These are phyloP conservation scores for Parazoanthus darwini DNA, from an alignment of 92 coral and sea anemone genomes.

Conservation along the genomic window DNA sequence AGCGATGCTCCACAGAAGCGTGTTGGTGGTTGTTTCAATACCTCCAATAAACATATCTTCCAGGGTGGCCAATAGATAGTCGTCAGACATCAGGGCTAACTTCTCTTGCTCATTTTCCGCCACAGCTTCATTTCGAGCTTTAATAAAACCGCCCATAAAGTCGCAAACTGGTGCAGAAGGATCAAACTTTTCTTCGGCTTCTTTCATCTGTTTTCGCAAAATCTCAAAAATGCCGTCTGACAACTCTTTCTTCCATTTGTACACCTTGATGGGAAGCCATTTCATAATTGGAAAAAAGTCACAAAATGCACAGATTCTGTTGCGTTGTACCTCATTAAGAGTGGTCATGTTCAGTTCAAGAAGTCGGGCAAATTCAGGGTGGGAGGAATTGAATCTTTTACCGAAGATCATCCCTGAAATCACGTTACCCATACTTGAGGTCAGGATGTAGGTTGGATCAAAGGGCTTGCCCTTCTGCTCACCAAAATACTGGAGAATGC, in stretches of 20 bases:
- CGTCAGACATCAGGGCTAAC: no score
- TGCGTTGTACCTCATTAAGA: slow-evolving; percentile 5
- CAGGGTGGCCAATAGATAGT: no score
- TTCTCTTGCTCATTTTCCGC: no score
- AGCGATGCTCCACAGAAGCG: no score
- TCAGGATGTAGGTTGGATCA: not conserved
- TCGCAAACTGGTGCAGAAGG: slow-evolving; percentile 3
- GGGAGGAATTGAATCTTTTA: slow-evolving; percentile 29
- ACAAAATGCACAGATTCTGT: not conserved
- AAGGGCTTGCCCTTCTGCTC: no score
- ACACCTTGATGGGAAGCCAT: slow-evolving; percentile 41
- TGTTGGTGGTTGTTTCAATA: no score
- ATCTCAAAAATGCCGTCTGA: not conserved
- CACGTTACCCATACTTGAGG: slow-evolving; percentile 50
- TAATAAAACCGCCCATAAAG: slow-evolving; percentile 43
- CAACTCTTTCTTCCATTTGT: slow-evolving; percentile 20
- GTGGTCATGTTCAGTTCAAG: not conserved
- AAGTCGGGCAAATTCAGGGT: slow-evolving; percentile 46
- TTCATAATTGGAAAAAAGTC: slow-evolving; percentile 41
- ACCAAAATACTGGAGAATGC: no score
- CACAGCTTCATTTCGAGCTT: slow-evolving; percentile 44
- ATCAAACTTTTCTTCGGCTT: slow-evolving; percentile 14
- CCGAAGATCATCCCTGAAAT: slow-evolving; percentile 47
- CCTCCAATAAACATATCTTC: no score
- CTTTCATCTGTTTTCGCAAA: slow-evolving; percentile 6